Base-by-base conservation (phyloP, 2,113 vertebrate species). In the Lamprotornis superbus region DNA sequence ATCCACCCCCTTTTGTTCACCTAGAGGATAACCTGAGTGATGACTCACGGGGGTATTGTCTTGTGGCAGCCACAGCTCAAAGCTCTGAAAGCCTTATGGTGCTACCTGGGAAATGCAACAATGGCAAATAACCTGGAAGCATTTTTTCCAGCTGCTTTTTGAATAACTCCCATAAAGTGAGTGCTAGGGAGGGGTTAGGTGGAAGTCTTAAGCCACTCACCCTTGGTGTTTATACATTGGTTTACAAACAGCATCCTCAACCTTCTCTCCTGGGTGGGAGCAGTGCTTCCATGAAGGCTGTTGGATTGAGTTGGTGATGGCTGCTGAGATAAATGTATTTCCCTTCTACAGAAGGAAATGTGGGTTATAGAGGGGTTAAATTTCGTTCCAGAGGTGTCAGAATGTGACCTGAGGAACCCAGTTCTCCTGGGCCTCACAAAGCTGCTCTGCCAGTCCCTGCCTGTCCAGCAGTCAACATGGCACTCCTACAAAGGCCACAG, bases 231-330 rank as follows among this genome's bases (percentile, higher is more conserved):
- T 20, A 10, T 67, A 14, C 18, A 22, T 3, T 19, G 23, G 9
- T 18, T 93, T 84, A 22, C 10, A 15, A 9, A 10, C 14, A 82
- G 67, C 46, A 24, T 83, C 39, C 8, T 74, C 18, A 52, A 0
- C 55, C n/a, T 61, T 77, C 53, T 28, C 16, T 84, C 18, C 1
- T 21, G 23, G 5, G 10, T 23, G 12, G 31, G 25, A 81, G 31
- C 5, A 2, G 3, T 28, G 17, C 37, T 76, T 61, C 69, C 25
- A 2, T 18, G 49, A 42, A 18, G 27, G 35, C 46, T 56, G 13
- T 77, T 3, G 6, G 16, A 22, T 33, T 0, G 0, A 10, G 14
- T 31, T 42, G 0, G 0, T 35, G 12, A 20, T 69, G 73, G 25
- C 40, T 80, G 25, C 76, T 25, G 37, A 44, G 53, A 40, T 12